Conservation (phyloP, 1,140 invertebrate genomes). For the Lordiphosa stackelbergi region DNA sequence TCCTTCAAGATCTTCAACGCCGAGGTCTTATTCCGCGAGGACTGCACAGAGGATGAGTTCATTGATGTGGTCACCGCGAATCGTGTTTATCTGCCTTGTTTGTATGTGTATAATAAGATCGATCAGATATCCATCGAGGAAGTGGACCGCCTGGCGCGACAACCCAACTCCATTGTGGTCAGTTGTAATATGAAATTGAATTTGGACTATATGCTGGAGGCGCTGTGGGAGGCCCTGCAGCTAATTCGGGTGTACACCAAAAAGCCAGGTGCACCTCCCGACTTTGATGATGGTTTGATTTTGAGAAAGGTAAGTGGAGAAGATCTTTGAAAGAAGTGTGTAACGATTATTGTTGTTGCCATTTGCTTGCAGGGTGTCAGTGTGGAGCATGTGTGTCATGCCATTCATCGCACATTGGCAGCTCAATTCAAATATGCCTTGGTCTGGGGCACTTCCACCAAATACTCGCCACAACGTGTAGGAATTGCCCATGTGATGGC, state of each 20-base stretch:
- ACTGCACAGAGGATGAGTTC: constrained; percentile 96
- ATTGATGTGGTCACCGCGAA: constrained; percentile 99
- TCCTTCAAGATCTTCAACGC: constrained; percentile 99
- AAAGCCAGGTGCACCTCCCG: constrained; percentile 96
- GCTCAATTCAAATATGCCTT: constrained; percentile 97
- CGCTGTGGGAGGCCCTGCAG: constrained; percentile 95
- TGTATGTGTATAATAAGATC: constrained; percentile 99
- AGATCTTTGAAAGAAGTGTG: background rate
- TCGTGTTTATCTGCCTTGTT: constrained; percentile 96
- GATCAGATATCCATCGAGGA: constrained; percentile 99
- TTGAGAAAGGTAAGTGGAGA: constrained; percentile 81
- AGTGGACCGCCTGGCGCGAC: constrained; percentile 94
- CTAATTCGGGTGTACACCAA: constrained; percentile 99
- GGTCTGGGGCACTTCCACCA: constrained; percentile 99
- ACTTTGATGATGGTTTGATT: constrained; percentile 96
- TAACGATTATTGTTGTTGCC: no score
- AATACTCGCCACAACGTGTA: constrained; percentile 99
- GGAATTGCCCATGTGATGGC: constrained; percentile 94
- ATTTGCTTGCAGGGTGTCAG: constrained; percentile 83
- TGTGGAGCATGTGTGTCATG: constrained; percentile 98
- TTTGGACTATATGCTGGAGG: constrained; percentile 95
- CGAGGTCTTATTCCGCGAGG: constrained; percentile 97
- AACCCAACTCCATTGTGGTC: constrained; percentile 95
- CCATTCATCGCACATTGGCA: constrained; percentile 95
- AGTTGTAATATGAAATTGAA: constrained; percentile 99